Evolutionary conservation across 1,140 invertebrate species (phyloP), one percentile per base, ranked within the genome.

Genomic region (Lanistes nyassanus): DNA sequence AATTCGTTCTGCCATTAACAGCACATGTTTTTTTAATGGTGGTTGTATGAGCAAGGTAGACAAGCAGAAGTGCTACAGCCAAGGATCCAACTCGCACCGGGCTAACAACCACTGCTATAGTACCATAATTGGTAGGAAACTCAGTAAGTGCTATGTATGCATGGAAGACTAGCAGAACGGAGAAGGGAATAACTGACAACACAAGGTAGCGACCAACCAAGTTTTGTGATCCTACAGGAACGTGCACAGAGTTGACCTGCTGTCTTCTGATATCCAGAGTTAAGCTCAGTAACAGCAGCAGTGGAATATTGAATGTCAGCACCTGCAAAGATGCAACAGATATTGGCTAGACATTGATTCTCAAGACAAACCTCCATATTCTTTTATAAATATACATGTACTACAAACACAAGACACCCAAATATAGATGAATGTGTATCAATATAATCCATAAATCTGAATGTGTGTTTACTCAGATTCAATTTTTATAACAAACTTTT

Each of bases 41-140:
- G n/a, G 39, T 42, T 2, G 72, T 23, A 68, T 76, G 51, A 11
- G 67, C 51, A 23, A 69, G 75, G 21, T 78, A 79, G 7, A 76
- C 37, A 29, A 80, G 56, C 3, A 80, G 7, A 64, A 93, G 71
- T 77, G 92, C 93, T 74, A 95, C 84, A 26, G 94, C 80, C 47
- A 95, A 89, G 74, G 93, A 94, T 93, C 95, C 96, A 2, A 94
- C 95, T 77, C 94, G 90, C 21, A 96, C 88, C 21, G 95, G 95
- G 55, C 95, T 94, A 42, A 96, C 86, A 60, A 96, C 76, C 74
- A 95, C 92, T 0, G 95, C 94, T 82, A 94, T 83, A 19, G 92
- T 93, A 19, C 95, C 95, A 90, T 96, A 96, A 7, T 94, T 94
- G 37, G 94, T 84, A 91, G 93, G 94, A 83, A 95, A 95, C 60